Conservation (phyloP, 2,797 vertebrate genomes). For the Lepus townsendii region DNA sequence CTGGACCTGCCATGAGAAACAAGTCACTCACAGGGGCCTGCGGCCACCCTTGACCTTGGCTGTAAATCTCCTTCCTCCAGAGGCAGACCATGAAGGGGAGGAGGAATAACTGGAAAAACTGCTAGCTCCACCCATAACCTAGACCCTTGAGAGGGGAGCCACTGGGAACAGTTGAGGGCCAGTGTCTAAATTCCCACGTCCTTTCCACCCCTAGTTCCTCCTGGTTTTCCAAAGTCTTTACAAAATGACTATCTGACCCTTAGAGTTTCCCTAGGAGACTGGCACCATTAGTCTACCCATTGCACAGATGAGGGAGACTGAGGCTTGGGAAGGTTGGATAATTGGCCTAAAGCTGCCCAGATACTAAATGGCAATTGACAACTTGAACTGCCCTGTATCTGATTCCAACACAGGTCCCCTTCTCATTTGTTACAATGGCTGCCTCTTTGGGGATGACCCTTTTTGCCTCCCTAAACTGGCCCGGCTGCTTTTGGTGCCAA, state of each 20-base stretch:
- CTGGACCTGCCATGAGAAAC: slow-evolving; percentile 83
- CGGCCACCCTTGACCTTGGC: background rate
- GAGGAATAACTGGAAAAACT: background rate
- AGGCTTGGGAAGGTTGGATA: background rate
- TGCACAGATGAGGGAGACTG: background rate
- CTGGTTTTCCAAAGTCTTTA: background rate
- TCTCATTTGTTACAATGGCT: background rate
- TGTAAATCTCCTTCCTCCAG: background rate
- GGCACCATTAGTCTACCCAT: background rate
- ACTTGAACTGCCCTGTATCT: background rate
- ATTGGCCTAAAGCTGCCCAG: background rate
- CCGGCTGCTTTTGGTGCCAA: slow-evolving; percentile 81
- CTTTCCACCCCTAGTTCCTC: background rate
- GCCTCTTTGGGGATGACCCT: background rate
- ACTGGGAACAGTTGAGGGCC: background rate
- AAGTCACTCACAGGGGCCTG: background rate
- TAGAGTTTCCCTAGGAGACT: background rate
- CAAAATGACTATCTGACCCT: background rate
- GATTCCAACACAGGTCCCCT: background rate
- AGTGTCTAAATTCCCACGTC: background rate
- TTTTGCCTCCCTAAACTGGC: slow-evolving; percentile 49
- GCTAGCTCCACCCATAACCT: background rate
- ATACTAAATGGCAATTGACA: background rate
- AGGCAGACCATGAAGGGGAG: background rate
- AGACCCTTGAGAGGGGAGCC: background rate